A percentile compares a stretch with the other conserved stretches of the same genome.
Evolutionary conservation across 2,888 invertebrate genomes (phyloP).

Genomic region (Sesia apiformis): DNA sequence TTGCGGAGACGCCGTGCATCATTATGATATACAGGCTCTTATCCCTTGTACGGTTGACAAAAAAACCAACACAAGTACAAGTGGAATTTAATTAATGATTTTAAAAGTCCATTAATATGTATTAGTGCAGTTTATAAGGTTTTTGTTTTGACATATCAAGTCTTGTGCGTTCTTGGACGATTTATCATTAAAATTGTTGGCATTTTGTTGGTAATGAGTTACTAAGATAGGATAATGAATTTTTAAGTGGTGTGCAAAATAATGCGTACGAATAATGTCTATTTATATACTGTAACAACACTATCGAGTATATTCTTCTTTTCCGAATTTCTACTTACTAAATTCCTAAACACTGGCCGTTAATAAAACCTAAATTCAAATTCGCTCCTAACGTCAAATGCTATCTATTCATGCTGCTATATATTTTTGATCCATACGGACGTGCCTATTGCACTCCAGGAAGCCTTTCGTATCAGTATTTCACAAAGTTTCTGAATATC

Average conservation of each 20-base stretch:
- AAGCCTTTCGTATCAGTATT: no score
- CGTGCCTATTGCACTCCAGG: no score
- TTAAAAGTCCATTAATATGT: conserved; percentile 44
- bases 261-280: background rate
- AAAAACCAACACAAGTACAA: conserved; percentile 15
- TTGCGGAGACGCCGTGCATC: conserved; percentile 48
- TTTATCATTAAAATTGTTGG: background rate
- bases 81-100: conserved; percentile 12
- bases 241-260: background rate
- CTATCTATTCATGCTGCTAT: no score
- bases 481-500: no score
- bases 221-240: no score
- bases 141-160: conserved; percentile 25
- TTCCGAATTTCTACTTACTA: no score
- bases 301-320: no score
- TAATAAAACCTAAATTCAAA: no score
- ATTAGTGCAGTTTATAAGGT: conserved; percentile 29
- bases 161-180: background rate
- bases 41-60: conserved; percentile 37
- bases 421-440: no score
- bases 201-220: background rate
- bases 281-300: no score
- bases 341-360: no score
- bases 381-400: no score
- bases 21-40: conserved; percentile 45